A percentile compares a stretch with the other conserved stretches of the same genome.
Evolutionary conservation across 2,797 vertebrate species (phyloP).

Genomic region (Scomberomorus guttatus): DNA sequence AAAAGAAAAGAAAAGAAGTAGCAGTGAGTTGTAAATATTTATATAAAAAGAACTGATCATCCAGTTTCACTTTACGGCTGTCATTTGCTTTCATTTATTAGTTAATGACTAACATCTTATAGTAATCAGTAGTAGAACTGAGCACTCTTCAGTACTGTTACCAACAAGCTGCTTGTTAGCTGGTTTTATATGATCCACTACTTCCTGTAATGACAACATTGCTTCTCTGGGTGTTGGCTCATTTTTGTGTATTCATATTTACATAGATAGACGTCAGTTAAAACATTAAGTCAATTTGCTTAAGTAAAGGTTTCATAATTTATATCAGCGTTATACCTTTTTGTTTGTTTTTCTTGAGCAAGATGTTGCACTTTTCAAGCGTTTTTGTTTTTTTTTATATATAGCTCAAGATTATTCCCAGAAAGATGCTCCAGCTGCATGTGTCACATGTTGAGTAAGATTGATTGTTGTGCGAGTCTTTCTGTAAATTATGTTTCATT

Average conservation of each 20-base stretch:
- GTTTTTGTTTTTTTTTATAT: constrained; percentile 1
- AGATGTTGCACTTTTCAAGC: not conserved
- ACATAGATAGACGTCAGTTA: not conserved
- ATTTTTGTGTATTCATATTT: constrained; percentile 30
- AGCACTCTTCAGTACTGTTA: not conserved
- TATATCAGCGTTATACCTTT: not conserved
- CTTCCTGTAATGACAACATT: constrained; percentile 5
- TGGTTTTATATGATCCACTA: not conserved
- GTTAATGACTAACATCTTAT: constrained; percentile 1
- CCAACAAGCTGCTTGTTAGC: not conserved
- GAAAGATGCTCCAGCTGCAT: not conserved
- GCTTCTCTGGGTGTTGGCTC: constrained; percentile 31
- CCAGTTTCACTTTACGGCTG: constrained; percentile 9
- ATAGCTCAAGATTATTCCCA: not conserved
- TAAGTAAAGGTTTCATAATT: not conserved
- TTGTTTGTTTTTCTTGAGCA: not conserved
- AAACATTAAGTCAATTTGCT: constrained; percentile 8
- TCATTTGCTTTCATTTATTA: not conserved
- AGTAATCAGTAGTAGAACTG: not conserved
- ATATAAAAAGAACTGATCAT: constrained; percentile 8
- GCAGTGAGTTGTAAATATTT: not conserved
- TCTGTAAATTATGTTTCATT: constrained; percentile 27
- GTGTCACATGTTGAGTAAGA: not conserved
- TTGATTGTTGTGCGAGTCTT: not conserved
- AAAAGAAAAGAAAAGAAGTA: too few relatives aligned